Conservation (phyloP, 2,888 invertebrate species). For the Anoplius nigerrimus region DNA sequence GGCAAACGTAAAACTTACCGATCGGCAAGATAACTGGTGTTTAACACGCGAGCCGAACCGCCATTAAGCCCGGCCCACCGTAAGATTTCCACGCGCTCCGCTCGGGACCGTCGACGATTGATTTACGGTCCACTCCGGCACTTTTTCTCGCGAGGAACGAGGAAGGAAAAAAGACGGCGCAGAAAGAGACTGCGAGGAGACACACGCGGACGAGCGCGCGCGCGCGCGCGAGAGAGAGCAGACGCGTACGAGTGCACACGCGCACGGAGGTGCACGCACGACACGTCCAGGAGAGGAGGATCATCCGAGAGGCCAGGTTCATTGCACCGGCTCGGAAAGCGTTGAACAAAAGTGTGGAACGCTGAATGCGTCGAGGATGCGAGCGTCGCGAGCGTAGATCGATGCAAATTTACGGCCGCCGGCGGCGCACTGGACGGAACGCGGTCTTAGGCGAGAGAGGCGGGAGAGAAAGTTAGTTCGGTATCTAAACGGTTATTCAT, state of each 20-base stretch:
- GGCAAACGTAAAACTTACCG: slow-evolving; percentile 69
- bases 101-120: slow-evolving; percentile 44
- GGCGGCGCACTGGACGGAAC: too few species aligned
- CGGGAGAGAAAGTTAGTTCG: too few species aligned
- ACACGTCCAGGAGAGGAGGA: too few species aligned
- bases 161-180: too few species aligned
- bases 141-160: slow-evolving; percentile 47
- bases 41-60: slow-evolving; percentile 69
- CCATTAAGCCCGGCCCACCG: slow-evolving; percentile 63
- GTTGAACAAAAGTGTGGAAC: too few species aligned
- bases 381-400: neutral
- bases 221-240: too few species aligned
- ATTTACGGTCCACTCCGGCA: slow-evolving; percentile 45
- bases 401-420: neutral
- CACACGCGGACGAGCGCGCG: neutral
- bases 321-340: too few species aligned
- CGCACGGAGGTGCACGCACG: neutral
- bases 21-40: slow-evolving; percentile 70
- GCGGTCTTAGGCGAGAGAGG: too few species aligned
- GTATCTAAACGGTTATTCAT: too few species aligned
- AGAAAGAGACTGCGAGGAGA: neutral
- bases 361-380: neutral
- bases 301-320: too few species aligned
- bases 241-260: neutral
- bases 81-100: slow-evolving; percentile 63